Evolutionary conservation across 2,888 invertebrate species (phyloP).

Genomic region (Pseudolycoriella hygida): DNA sequence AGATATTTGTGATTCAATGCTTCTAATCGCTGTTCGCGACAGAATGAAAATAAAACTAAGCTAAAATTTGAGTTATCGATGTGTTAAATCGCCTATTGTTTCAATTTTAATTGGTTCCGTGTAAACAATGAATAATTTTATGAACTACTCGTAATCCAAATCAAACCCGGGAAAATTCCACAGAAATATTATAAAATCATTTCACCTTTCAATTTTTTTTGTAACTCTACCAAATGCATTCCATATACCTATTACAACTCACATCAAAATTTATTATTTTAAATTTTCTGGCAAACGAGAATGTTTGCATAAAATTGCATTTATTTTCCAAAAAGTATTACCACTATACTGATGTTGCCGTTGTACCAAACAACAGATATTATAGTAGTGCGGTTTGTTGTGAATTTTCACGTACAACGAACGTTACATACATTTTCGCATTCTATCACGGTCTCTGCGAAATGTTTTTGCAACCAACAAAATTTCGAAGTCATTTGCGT

Average conservation of each 20-base stretch:
- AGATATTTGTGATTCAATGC: no score
- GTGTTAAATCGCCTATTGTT: no score
- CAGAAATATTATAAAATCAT: no score
- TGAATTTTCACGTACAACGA: neutral
- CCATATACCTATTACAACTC: neutral
- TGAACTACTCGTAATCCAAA: no score
- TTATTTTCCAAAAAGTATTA: neutral
- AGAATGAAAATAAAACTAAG: no score
- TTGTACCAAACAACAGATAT: neutral
- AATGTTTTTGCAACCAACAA: neutral
- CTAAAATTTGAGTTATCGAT: no score
- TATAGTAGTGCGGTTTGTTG: neutral
- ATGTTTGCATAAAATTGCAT: slow-evolving; percentile 4
- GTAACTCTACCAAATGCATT: neutral
- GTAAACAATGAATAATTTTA: no score
- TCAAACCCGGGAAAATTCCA: no score
- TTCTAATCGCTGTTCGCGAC: no score
- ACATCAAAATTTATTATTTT: slow-evolving; percentile 1
- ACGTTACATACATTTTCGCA: no score
- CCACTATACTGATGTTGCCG: neutral
- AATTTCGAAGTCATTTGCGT: neutral
- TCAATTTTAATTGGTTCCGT: no score
- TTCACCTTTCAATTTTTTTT: no score
- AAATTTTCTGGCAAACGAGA: slow-evolving; percentile 3
- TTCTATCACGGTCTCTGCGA: neutral